phyloP scores from a whole-genome alignment of 2,797 vertebrate genomes.

The Sebastes trivittatus region DNA sequence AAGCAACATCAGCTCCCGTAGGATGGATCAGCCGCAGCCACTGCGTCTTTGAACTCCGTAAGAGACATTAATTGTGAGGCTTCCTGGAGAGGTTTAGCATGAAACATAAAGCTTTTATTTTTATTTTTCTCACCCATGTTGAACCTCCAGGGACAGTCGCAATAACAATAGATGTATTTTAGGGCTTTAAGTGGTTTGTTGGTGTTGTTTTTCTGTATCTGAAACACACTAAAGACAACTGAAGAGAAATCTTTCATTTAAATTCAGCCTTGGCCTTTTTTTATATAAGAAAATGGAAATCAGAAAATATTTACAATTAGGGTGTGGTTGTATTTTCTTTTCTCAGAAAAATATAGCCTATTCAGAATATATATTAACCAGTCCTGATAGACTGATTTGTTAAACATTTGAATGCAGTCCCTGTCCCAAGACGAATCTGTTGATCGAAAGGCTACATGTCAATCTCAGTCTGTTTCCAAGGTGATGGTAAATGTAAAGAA shows the following conservation, averaged over 20 bases:
- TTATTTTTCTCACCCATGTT: not conserved
- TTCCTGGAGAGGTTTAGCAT: not conserved
- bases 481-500: constrained; percentile 26
- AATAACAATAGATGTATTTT: not conserved
- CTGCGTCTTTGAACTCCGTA: constrained; percentile 5
- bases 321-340: not conserved
- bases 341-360: not conserved
- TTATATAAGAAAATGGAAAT: not conserved
- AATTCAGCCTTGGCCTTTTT: not conserved
- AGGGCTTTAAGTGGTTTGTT: not conserved
- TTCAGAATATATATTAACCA: not conserved
- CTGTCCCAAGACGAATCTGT: not conserved
- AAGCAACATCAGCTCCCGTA: constrained; percentile 5
- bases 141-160: not conserved
- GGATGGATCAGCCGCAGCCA: constrained; percentile 12
- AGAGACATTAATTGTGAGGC: not conserved
- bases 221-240: not conserved
- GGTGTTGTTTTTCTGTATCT: not conserved
- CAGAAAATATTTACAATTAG: not conserved
- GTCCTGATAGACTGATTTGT: not conserved
- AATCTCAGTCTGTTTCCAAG: constrained; percentile 26
- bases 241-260: not conserved
- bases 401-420: not conserved
- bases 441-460: constrained; percentile 14
- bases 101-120: not conserved